A percentile compares a stretch with the other conserved stretches of the same genome.
These are phyloP conservation scores for Chelonoidis abingdonii DNA, from an alignment of 2,113 vertebrate genomes.

Conservation along the genomic window DNA sequence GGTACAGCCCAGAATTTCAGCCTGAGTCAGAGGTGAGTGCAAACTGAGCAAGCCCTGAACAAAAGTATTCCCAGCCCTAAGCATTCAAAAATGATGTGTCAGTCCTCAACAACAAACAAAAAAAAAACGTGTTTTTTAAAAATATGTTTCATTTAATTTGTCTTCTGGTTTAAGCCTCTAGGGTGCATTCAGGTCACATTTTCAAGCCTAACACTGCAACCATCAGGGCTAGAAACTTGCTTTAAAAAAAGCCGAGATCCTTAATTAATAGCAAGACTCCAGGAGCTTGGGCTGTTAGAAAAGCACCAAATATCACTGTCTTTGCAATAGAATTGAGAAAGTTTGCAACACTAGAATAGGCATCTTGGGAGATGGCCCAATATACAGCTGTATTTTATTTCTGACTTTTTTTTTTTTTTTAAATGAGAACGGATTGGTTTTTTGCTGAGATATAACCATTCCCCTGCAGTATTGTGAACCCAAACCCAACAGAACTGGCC, in stretches of 20 bases:
- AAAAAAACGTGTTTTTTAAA: neutral
- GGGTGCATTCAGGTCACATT: neutral
- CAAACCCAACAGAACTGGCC: accelerated
- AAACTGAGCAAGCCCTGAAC: neutral
- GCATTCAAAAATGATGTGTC: neutral
- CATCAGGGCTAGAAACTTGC: neutral
- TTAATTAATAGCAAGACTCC: neutral
- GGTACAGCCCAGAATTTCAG: neutral
- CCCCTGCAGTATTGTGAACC: accelerated
- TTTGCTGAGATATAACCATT: neutral
- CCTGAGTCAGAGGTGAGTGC: neutral
- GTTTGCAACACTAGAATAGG: neutral
- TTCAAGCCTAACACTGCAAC: neutral
- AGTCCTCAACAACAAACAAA: neutral
- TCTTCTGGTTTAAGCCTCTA: neutral
- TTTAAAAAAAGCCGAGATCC: neutral
- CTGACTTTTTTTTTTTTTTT: neutral
- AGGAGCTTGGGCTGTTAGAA: neutral
- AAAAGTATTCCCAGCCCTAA: neutral
- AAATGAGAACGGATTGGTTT: neutral
- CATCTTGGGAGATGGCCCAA: neutral
- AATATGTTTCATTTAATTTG: neutral
- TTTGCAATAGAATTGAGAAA: accelerated
- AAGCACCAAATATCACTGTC: neutral
- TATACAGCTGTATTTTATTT: neutral